Conservation (phyloP, 2,797 vertebrate species). For the Bradypodion ventrale region DNA sequence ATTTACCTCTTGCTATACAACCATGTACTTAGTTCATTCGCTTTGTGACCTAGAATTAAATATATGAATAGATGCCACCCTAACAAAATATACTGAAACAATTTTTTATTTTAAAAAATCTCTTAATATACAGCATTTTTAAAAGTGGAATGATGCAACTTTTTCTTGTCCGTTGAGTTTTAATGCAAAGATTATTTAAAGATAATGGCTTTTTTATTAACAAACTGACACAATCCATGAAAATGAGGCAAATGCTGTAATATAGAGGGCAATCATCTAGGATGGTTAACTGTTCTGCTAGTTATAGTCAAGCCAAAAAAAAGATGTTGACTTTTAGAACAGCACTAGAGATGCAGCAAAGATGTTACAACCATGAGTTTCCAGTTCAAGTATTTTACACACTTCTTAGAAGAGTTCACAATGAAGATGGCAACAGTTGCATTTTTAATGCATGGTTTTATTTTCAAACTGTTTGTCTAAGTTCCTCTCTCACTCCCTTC, state of each 20-base stretch:
- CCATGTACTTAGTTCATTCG: slow-evolving; percentile 20
- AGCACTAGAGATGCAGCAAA: slow-evolving; percentile 18
- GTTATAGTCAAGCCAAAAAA: neutral
- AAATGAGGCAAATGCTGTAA: slow-evolving; percentile 39
- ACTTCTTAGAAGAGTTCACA: slow-evolving; percentile 1
- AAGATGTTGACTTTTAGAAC: slow-evolving; percentile 2
- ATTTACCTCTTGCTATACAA: slow-evolving; percentile 12
- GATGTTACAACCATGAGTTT: neutral
- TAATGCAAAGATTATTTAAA: neutral
- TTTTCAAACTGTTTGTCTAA: slow-evolving; percentile 56
- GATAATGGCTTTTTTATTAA: neutral
- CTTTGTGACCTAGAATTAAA: neutral
- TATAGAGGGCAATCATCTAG: neutral
- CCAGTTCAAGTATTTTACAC: slow-evolving; percentile 19
- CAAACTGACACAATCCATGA: neutral
- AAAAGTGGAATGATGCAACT: slow-evolving; percentile 12
- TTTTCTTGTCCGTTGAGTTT: neutral
- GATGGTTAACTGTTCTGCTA: slow-evolving; percentile 28
- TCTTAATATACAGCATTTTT: neutral
- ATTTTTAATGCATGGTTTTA: slow-evolving; percentile 3
- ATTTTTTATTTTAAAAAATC: neutral
- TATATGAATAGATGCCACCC: neutral
- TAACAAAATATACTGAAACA: fast-evolving
- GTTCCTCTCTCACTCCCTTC: slow-evolving; percentile 59
- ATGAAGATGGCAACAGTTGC: neutral